Conservation (phyloP, 2,888 invertebrate genomes). For the Lissonota sp. region DNA sequence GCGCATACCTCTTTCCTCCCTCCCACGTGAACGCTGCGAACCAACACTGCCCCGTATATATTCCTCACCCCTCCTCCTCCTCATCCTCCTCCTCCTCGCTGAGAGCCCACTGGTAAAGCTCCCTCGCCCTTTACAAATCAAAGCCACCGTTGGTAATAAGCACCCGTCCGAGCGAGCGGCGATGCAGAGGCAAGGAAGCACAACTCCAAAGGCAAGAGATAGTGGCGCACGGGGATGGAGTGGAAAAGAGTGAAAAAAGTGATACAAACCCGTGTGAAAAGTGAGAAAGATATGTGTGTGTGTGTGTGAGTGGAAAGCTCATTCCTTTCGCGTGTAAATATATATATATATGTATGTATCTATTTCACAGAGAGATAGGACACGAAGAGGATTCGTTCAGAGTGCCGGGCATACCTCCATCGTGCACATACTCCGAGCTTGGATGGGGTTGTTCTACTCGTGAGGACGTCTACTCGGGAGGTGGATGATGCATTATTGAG, state of each 20-base stretch:
- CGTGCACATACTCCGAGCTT: slow-evolving; percentile 4
- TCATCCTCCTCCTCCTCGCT: slow-evolving; percentile 11
- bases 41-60: not conserved
- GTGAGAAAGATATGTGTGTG: slow-evolving; percentile 56
- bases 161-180: slow-evolving; percentile 70
- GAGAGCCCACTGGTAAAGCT: slow-evolving; percentile 40
- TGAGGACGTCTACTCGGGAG: slow-evolving; percentile 69
- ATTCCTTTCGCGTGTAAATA: slow-evolving; percentile 11
- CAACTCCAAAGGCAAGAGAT: slow-evolving; percentile 46
- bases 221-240: slow-evolving; percentile 23
- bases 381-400: slow-evolving; percentile 69
- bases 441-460: slow-evolving; percentile 27
- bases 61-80: not conserved
- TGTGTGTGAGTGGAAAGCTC: slow-evolving; percentile 58
- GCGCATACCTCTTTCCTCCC: slow-evolving; percentile 41
- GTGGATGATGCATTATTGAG: slow-evolving; percentile 83
- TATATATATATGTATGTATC: no score
- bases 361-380: no score
- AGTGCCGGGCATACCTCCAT: slow-evolving; percentile 53
- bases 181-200: slow-evolving; percentile 59
- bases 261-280: slow-evolving; percentile 44
- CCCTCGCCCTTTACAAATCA: slow-evolving; percentile 80
- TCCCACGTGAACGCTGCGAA: not conserved
- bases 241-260: slow-evolving; percentile 48
- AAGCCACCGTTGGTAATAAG: slow-evolving; percentile 81